These are phyloP conservation scores for Sus cebifrons DNA, from an alignment of 2,797 vertebrate species.

Conservation along the genomic window DNA sequence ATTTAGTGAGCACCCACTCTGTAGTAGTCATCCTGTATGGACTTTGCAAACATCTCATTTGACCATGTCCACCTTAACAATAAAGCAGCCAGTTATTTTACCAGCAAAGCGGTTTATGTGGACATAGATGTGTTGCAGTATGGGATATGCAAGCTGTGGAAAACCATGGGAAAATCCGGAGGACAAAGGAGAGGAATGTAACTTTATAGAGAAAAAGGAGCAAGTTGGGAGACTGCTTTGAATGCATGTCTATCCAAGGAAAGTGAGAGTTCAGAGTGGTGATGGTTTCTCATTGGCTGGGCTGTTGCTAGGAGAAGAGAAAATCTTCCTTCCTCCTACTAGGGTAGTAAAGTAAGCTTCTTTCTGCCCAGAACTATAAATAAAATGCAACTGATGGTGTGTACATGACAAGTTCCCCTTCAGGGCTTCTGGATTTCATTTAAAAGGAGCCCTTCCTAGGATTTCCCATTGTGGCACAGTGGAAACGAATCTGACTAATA, in stretches of 20 bases:
- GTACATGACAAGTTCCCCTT: background rate
- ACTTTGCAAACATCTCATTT: background rate
- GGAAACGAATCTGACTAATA: too few species aligned
- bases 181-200: background rate
- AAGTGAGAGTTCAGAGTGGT: background rate
- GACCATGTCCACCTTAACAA: background rate
- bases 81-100: background rate
- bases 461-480: too few species aligned
- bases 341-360: background rate
- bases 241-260: background rate
- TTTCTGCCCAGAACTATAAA: background rate
- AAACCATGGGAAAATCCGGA: background rate
- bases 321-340: background rate
- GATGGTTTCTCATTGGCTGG: background rate
- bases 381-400: background rate
- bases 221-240: background rate
- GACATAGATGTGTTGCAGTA: background rate
- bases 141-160: background rate
- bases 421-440: background rate
- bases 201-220: background rate
- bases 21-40: background rate
- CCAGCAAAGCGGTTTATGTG: background rate
- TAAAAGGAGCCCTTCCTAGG: background rate
- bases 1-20: background rate
- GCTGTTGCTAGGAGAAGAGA: background rate